phyloP scores from a whole-genome alignment of 1,140 invertebrate species.

The Drosophila suzukii region DNA sequence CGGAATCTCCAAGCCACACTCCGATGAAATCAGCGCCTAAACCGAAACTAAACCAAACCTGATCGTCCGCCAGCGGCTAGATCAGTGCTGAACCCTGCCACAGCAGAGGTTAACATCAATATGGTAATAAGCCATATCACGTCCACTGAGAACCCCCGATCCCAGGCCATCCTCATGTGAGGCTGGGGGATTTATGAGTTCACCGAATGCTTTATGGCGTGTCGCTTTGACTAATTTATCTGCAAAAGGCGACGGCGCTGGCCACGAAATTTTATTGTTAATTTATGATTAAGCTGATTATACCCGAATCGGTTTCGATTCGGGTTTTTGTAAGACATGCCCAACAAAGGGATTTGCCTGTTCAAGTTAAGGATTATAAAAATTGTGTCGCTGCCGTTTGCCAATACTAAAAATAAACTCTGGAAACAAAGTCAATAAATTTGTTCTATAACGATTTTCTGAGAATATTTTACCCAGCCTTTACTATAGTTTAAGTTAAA shows the following conservation, averaged over 20 bases:
- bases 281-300: constrained; percentile 80
- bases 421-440: neutral
- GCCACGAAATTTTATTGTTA: constrained; percentile 76
- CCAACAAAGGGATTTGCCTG: constrained; percentile 11
- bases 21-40: constrained; percentile 73
- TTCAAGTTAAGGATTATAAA: constrained; percentile 18
- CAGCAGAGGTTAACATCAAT: constrained; percentile 70
- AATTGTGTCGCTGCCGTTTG: neutral
- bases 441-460: neutral
- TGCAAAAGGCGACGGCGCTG: constrained; percentile 57
- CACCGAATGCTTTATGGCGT: constrained; percentile 83
- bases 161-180: constrained; percentile 33
- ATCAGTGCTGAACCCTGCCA: constrained; percentile 66
- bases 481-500: neutral
- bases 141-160: constrained; percentile 33
- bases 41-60: constrained; percentile 42
- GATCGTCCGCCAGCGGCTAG: constrained; percentile 61
- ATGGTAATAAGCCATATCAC: constrained; percentile 74
- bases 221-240: constrained; percentile 84
- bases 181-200: constrained; percentile 76
- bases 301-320: constrained; percentile 45
- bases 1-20: constrained; percentile 40
- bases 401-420: constrained; percentile 19
- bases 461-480: neutral
- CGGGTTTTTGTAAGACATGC: constrained; percentile 2